Base-by-base conservation (phyloP, 1,140 invertebrate species). In the Scaptomyza montana region DNA sequence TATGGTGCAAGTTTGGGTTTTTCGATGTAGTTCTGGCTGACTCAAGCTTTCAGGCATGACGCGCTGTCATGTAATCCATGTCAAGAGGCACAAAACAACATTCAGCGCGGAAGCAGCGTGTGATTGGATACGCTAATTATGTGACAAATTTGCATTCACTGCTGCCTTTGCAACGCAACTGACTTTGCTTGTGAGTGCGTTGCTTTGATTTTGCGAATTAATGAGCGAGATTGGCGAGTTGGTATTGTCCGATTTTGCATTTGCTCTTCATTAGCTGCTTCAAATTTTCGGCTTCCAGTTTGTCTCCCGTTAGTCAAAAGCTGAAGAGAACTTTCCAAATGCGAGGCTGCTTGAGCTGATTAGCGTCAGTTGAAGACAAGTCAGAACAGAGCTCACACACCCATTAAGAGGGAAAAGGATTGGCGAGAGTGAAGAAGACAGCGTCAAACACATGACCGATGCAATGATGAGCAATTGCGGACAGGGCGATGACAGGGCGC, bases 91-190 rank as follows among this genome's bases (percentile, higher is more conserved):
- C 28, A 43, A 12, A 55, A 9, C 39, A 30, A 13, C 51, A 54
- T 25, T 36, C 49, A 54, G 45, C 36, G 21, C 30, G 33, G 16
- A 5, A 57, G 47, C 57, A 63, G 47, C 55, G 45, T 74, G 74
- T 68, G 85, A 85, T 85, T 86, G 74, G 82, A 87, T 86, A 69
- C 76, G 82, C 75, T 86, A 86, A 86, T 86, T 82, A 82, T 86
- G 78, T 86, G 82, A 76, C 82, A 87, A 86, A 86, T 86, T 81
- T 81, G 78, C 65, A 71, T 59, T 49, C 55, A 46, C 53, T 64
- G 69, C 43, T 30, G 41, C 13, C 46, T 54, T 63, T 33, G 47
- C 36, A 13, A 30, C 19, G 60, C 33, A 36, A 59, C 47, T 53
- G 21, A 13, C n/a, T 45, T 36, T 71, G 70, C 56, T 33, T 36